A percentile compares a stretch with the other conserved stretches of the same genome.
Conservation (phyloP, 2,797 vertebrate genomes). For the Cossypha caffra region DNA sequence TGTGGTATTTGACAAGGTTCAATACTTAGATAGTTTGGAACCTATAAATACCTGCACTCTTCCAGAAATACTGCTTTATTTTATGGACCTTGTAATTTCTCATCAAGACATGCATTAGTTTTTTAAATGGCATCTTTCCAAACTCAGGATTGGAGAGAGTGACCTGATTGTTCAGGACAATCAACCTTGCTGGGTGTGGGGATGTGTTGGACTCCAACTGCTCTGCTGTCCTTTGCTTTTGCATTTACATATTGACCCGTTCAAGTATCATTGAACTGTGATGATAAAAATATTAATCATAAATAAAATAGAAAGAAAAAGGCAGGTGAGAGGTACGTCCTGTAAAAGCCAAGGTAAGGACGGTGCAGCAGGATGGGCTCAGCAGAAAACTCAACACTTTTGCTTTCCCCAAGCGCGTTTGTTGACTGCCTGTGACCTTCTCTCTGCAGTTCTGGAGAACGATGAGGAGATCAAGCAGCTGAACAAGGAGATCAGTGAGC, state of each 20-base stretch:
- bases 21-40: neutral
- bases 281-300: neutral
- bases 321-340: neutral
- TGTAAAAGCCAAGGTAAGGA: neutral
- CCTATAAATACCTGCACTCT: constrained; percentile 1
- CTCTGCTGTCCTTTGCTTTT: neutral
- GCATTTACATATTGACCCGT: neutral
- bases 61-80: neutral
- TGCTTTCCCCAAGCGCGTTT: neutral
- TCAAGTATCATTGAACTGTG: neutral
- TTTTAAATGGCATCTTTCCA: neutral
- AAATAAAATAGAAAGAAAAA: neutral
- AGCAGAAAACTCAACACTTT: neutral
- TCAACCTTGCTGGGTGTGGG: neutral
- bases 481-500: constrained; percentile 96
- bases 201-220: neutral
- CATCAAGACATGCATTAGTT: neutral
- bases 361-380: neutral
- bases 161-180: neutral
- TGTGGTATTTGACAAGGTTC: constrained; percentile 6
- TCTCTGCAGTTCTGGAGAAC: constrained; percentile 87
- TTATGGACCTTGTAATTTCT: neutral
- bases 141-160: neutral
- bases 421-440: neutral
- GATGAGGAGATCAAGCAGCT: constrained; percentile 98